Evolutionary conservation across 2,113 vertebrate species (phyloP).

Genomic region (Micronycteris hirsuta): DNA sequence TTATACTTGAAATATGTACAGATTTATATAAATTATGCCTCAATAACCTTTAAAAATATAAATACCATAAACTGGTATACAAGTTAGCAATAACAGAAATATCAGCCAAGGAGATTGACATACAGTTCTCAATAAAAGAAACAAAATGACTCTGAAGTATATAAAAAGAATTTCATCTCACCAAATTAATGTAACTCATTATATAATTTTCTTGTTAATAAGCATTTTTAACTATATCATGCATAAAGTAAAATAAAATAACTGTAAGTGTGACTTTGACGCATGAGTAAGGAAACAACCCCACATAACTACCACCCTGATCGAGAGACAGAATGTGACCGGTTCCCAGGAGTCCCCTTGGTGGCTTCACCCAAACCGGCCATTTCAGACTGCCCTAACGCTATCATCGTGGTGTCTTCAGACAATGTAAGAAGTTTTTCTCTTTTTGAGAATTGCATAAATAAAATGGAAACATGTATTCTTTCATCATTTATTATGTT

Average conservation of each 20-base stretch:
- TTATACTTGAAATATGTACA: background rate
- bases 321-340: background rate
- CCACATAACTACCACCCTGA: background rate
- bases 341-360: too few species aligned
- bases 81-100: background rate
- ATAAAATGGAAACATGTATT: background rate
- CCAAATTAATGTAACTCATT: background rate
- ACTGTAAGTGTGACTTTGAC: background rate
- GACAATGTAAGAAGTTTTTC: background rate
- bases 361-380: background rate
- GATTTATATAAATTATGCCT: background rate
- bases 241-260: background rate
- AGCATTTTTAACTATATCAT: background rate
- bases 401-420: too few species aligned
- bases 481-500: background rate
- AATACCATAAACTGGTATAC: background rate
- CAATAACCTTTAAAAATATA: background rate
- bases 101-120: background rate
- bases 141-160: background rate
- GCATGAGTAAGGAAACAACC: background rate
- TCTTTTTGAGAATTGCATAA: background rate
- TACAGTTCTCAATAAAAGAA: background rate
- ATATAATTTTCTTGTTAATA: background rate
- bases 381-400: background rate
- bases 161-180: background rate